Evolutionary conservation across 37 sponge, comb jelly and placozoan species (phyloP).

Genomic region (Trichoplax adhaerens): DNA sequence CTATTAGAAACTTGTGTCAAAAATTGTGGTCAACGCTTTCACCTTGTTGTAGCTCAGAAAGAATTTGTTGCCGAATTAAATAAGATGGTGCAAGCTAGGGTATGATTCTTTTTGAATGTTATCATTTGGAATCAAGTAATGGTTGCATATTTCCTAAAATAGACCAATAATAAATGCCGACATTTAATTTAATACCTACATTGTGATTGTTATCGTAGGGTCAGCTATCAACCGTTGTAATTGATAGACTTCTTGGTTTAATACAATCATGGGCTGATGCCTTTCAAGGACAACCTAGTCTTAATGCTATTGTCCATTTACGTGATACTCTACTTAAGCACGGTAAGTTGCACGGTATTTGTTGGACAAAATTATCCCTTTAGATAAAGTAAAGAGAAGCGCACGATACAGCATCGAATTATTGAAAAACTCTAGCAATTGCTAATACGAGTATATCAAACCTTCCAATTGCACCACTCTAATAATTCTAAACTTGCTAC

Average conservation of each 20-base stretch:
- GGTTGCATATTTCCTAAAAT: not conserved
- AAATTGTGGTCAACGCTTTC: slow-evolving; percentile 88
- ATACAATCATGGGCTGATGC: slow-evolving; percentile 89
- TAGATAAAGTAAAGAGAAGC: too few species aligned
- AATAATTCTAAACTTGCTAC: too few species aligned
- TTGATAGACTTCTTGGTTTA: slow-evolving; percentile 57
- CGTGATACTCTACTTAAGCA: slow-evolving; percentile 59
- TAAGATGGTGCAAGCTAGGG: not conserved
- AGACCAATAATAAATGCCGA: not conserved
- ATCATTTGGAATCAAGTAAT: not conserved
- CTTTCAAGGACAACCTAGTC: slow-evolving; percentile 56
- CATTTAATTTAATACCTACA: not conserved
- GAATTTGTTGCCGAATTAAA: slow-evolving; percentile 73
- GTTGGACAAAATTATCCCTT: too few species aligned
- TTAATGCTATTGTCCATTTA: slow-evolving; percentile 42
- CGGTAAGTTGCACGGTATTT: slow-evolving; percentile 4
- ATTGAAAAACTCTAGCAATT: too few species aligned
- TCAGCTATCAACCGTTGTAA: slow-evolving; percentile 54
- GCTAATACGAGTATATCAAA: too few species aligned
- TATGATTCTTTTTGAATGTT: not conserved
- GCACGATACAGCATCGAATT: too few species aligned
- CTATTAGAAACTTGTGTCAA: slow-evolving; percentile 85
- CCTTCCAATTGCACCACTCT: too few species aligned
- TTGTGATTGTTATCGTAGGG: slow-evolving; percentile 19
- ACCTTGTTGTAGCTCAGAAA: slow-evolving; percentile 54